Percentiles rank a stretch among this genome's conserved stretches.
phyloP scores from a whole-genome alignment of 2,888 invertebrate species.

The Mylabris sibirica region DNA sequence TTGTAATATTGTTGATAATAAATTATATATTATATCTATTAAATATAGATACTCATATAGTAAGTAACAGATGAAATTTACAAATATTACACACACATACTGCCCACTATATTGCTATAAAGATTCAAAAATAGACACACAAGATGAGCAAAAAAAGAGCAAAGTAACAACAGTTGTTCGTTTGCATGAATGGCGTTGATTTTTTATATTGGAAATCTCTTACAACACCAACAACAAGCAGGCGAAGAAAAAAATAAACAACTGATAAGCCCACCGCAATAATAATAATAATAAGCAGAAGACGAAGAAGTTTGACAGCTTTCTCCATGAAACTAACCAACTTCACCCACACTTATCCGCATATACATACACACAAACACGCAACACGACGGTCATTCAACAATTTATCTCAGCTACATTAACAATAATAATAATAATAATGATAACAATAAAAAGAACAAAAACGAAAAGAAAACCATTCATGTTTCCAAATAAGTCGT shows the following conservation, averaged over 20 bases:
- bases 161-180: background rate
- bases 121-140: background rate
- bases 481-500: conserved; percentile 2
- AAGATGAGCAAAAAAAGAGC: background rate
- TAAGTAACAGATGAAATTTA: background rate
- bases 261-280: conserved; percentile 10
- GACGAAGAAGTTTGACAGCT: conserved; percentile 8
- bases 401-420: conserved; percentile 5
- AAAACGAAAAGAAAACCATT: background rate
- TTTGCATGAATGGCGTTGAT: conserved; percentile 9
- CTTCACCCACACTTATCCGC: conserved; percentile 11
- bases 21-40: background rate
- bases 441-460: background rate
- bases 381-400: conserved; percentile 6
- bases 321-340: conserved; percentile 9
- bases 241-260: background rate
- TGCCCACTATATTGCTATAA: background rate
- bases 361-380: background rate
- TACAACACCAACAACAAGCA: background rate
- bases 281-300: background rate
- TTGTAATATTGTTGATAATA: background rate
- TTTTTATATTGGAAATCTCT: conserved; percentile 3
- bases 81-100: background rate
- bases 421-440: background rate
- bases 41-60: background rate